Base-by-base conservation (phyloP, 2,888 invertebrate species). In the Sepioteuthis lessoniana region DNA sequence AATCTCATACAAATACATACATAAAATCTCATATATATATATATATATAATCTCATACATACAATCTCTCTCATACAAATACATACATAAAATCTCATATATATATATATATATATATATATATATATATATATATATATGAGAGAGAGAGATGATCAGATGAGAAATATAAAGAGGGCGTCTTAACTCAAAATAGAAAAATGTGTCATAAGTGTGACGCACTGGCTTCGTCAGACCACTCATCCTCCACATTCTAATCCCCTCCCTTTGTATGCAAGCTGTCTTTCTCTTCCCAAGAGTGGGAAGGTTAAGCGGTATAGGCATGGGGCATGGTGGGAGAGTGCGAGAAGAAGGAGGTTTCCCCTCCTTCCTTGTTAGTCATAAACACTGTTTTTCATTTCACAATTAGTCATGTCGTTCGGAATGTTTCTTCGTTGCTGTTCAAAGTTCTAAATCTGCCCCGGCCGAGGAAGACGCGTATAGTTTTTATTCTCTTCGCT, bases 341-440 rank as follows among this genome's bases (percentile, higher is more conserved):
- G n/a, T 25, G 21, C 55, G 76, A 76, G 76, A 76, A 76, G 76
- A 76, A 76, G 76, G 76, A n/a, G 76, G n/a, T n/a, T 76, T 76
- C 76, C 19, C 76, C n/a, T n/a, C 76, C 76, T 76, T 76, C 76
- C 76, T 76, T 16, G 76, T 76, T 76, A 76, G 76, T 76, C 76
- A 76, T 76, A 76, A 76, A 76, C 76, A 76, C 76, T 76, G 76
- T 76, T 76, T 76, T 76, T 76, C 76, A 25, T 76, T 76, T 76
- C 76, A 76, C 76, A 76, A 76, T 76, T 76, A 76, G 76, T 76
- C 76, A 76, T 76, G 76, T 76, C 76, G 76, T 35, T 35, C n/a
- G 76, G 76, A 76, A 76, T 76, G n/a, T 76, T 76, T 76, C 76
- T 76, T 76, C 76, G n/a, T 76, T 76, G 76, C n/a, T 76, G n/a